Evolutionary conservation across 2,888 invertebrate genomes (phyloP), one percentile per base, ranked within the genome.

Genomic region (Lithophane semibrunnea): DNA sequence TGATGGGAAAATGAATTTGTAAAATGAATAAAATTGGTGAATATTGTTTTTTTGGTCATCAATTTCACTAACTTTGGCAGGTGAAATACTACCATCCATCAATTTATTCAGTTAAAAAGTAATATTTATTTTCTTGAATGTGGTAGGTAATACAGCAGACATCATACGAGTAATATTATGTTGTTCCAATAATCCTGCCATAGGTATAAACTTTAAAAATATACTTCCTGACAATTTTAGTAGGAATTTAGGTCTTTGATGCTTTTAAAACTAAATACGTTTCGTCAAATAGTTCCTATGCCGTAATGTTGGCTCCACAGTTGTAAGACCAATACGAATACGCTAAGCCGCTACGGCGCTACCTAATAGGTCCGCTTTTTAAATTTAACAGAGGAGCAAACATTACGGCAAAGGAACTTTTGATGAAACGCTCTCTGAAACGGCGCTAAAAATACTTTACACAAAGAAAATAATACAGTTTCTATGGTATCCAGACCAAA

Each of bases 401-500:
- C 37, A 37, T 37, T 37, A 37, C 37, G 37, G 37, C 37, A 37
- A 37, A 37, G 37, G 37, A 37, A 37, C 37, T 37, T 37, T 37
- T 37, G 37, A 37, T 37, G 37, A 2, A 37, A 37, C 37, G 37
- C 37, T 2, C 37, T 37, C 37, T 37, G 37, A 37, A 37, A 37
- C 37, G 37, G 37, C 37, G 37, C 37, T 3, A 66, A 61, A 24
- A 61, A 81, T 47, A 21, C 49, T n/a, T 12, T 18, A 63, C 21
- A n/a, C 44, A 63, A 56, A 10, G 44, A 47, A 54, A 56, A 66
- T 60, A 49, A 52, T 83, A 79, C 61, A 44, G n/a, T 79, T 80
- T 60, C 47, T 18, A 29, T 49, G 70, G 60, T 61, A 65, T 70
- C 80, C 63, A 77, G 77, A 71, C 72, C 61, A 86, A 77, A 74